A percentile compares a stretch with the other conserved stretches of the same genome.
phyloP scores from a whole-genome alignment of 2,888 invertebrate genomes.

The Halictus ligatus region DNA sequence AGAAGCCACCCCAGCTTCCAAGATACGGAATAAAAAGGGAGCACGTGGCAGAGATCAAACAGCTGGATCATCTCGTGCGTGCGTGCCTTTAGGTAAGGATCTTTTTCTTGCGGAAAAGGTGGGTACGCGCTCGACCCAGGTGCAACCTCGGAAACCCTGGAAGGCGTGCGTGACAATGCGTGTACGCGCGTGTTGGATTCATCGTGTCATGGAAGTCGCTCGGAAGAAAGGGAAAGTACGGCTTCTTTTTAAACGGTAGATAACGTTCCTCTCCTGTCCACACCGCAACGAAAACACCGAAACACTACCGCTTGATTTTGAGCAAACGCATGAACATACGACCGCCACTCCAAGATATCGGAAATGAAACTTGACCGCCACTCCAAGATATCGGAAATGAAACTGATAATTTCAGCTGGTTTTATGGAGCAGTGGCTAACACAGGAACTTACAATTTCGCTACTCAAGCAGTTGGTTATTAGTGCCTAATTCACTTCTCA shows the following conservation, averaged over 20 bases:
- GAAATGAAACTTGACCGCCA: not conserved
- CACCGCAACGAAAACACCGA: not conserved
- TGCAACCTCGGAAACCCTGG: slow-evolving; percentile 68
- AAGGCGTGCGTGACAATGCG: slow-evolving; percentile 72
- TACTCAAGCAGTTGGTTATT: not conserved
- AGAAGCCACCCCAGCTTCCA: slow-evolving; percentile 50
- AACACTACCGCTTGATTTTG: not conserved
- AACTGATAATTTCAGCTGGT: not conserved
- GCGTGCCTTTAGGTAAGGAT: slow-evolving; percentile 77
- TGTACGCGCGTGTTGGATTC: slow-evolving; percentile 53
- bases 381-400: not conserved
- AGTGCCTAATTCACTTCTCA: no score
- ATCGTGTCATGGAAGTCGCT: slow-evolving; percentile 56
- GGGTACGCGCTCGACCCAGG: slow-evolving; percentile 68
- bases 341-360: not conserved
- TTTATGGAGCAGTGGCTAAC: no score
- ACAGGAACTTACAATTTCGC: not conserved
- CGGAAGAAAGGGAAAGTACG: slow-evolving; percentile 22
- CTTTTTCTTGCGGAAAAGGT: slow-evolving; percentile 78
- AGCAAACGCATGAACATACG: no score
- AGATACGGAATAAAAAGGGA: slow-evolving; percentile 70
- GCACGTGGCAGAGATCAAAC: slow-evolving; percentile 83
- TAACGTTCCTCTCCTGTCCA: slow-evolving; percentile 8
- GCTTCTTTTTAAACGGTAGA: slow-evolving; percentile 29
- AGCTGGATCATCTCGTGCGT: slow-evolving; percentile 83